Conservation (phyloP, 1,140 invertebrate genomes). For the Globodera rostochiensis region DNA sequence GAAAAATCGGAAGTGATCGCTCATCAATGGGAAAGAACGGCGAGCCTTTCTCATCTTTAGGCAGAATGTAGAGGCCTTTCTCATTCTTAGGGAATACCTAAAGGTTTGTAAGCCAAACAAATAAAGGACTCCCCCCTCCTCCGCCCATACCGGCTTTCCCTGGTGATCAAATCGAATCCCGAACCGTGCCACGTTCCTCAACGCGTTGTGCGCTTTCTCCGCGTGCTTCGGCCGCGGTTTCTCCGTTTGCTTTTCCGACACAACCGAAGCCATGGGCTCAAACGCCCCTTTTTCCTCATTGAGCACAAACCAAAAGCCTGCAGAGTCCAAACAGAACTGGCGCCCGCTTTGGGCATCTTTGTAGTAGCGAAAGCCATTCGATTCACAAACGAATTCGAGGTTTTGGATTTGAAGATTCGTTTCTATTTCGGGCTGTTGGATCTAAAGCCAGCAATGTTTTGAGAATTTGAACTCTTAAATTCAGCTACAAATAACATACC, state of each 20-base stretch:
- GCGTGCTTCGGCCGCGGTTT: conserved; percentile 22
- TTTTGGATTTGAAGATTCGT: neutral
- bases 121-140: neutral
- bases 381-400: conserved; percentile 29
- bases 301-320: conserved; percentile 35
- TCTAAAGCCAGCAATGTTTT: too few species aligned
- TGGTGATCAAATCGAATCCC: conserved; percentile 44
- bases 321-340: conserved; percentile 35
- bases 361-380: conserved; percentile 46
- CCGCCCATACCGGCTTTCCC: conserved; percentile 34
- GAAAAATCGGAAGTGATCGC: conserved; percentile 37
- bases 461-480: neutral
- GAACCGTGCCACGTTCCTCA: conserved; percentile 24
- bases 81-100: conserved; percentile 38
- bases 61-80: conserved; percentile 31
- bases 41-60: conserved; percentile 40
- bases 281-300: conserved; percentile 32
- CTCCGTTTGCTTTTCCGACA: conserved; percentile 17
- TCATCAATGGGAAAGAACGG: conserved; percentile 52
- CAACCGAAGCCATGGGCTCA: conserved; percentile 15
- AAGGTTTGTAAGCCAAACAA: neutral
- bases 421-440: neutral
- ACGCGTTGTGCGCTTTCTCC: conserved; percentile 1
- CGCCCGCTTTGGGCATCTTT: conserved; percentile 31
- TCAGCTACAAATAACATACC: neutral